These are phyloP conservation scores for Nephila pilipes DNA, from an alignment of 1,140 invertebrate species.

Conservation along the genomic window DNA sequence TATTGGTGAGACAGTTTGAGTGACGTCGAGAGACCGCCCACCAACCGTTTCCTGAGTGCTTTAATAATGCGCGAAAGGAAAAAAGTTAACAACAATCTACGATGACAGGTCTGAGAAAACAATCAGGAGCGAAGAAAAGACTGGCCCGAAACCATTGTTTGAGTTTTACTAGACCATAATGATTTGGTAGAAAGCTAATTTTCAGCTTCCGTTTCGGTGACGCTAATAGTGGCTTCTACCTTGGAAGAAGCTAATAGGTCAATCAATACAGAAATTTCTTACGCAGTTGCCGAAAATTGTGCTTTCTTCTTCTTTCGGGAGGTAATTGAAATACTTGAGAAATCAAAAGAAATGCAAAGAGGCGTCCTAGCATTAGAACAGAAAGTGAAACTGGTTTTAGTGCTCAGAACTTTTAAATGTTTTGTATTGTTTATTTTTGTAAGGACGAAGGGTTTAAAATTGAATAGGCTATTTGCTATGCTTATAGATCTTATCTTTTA, in stretches of 20 bases:
- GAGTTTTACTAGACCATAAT: slow-evolving; percentile 46
- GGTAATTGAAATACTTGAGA: background rate
- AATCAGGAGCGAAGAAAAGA: slow-evolving; percentile 10
- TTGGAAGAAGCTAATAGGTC: slow-evolving; percentile 23
- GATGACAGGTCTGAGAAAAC: slow-evolving; percentile 68
- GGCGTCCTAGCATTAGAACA: background rate
- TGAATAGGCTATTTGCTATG: no score
- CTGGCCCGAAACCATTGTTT: slow-evolving; percentile 46
- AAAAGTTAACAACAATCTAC: slow-evolving; percentile 45
- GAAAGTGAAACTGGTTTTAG: background rate
- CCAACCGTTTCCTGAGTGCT: slow-evolving; percentile 16
- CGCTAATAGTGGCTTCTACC: background rate
- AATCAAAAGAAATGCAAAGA: background rate
- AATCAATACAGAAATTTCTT: slow-evolving; percentile 16
- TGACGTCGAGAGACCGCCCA: slow-evolving; percentile 58
- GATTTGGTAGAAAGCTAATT: slow-evolving; percentile 35
- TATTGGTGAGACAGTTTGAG: slow-evolving; percentile 61
- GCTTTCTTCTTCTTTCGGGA: background rate
- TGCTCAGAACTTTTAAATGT: no score
- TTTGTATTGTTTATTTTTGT: no score
- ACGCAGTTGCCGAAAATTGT: background rate
- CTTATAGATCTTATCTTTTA: no score
- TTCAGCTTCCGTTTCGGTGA: slow-evolving; percentile 59
- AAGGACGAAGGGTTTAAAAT: no score
- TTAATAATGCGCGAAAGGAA: slow-evolving; percentile 55